These are phyloP conservation scores for Tetragonula carbonaria DNA, from an alignment of 2,888 invertebrate genomes.

Conservation along the genomic window DNA sequence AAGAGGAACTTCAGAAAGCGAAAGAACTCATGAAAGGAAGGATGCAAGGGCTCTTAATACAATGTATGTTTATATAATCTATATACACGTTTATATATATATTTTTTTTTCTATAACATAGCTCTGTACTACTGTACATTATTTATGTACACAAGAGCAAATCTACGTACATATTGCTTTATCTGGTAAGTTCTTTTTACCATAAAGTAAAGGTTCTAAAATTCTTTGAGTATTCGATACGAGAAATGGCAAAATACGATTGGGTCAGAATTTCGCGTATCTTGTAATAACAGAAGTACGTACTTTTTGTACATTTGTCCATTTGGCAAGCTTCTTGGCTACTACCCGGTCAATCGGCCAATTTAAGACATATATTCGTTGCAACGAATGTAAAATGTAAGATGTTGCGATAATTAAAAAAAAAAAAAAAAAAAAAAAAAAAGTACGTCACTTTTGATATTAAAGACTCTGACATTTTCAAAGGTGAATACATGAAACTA, in stretches of 20 bases:
- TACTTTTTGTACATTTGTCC: conserved; percentile 8
- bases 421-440: neutral
- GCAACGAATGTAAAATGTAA: conserved; percentile 52
- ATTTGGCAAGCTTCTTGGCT: conserved; percentile 12
- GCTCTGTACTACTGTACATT: conserved; percentile 69
- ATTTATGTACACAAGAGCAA: conserved; percentile 72
- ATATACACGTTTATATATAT: conserved; percentile 25
- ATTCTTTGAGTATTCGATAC: conserved; percentile 38
- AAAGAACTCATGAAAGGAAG: conserved; percentile 93
- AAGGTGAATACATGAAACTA: conserved; percentile 33
- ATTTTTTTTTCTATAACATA: conserved; percentile 53
- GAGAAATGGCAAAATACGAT: conserved; percentile 29
- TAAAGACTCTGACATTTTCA: conserved; percentile 33
- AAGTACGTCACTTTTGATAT: conserved; percentile 64
- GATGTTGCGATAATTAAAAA: conserved; percentile 49
- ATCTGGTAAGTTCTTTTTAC: conserved; percentile 77
- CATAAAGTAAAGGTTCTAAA: conserved; percentile 43
- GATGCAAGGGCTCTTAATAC: conserved; percentile 93
- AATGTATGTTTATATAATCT: conserved; percentile 91
- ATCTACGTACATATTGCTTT: conserved; percentile 74
- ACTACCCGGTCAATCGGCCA: neutral
- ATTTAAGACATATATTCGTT: neutral
- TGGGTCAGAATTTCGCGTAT: conserved; percentile 19
- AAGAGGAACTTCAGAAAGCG: conserved; percentile 94
- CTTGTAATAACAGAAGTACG: conserved; percentile 30